phyloP scores from a whole-genome alignment of 1,140 invertebrate species.

The Trinorchestia longiramus region DNA sequence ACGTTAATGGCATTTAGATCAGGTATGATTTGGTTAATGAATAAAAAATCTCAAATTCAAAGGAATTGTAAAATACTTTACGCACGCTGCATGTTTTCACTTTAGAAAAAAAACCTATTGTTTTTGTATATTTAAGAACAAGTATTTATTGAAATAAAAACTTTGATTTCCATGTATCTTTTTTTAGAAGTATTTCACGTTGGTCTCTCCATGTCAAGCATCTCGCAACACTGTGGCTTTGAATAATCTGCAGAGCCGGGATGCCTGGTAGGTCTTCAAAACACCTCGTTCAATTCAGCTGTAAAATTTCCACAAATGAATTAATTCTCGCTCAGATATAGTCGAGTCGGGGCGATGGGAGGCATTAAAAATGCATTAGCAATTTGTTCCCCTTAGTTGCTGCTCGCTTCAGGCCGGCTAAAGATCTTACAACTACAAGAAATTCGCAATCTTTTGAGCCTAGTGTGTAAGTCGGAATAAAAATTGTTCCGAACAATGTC shows the following conservation, averaged over 20 bases:
- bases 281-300: neutral
- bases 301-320: neutral
- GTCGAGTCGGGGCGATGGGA: neutral
- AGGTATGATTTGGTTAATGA: no score
- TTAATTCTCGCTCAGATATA: neutral
- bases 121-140: neutral
- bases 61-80: neutral
- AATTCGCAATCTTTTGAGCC: neutral
- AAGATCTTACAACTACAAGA: neutral
- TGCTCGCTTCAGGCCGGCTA: neutral
- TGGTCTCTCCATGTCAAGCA: neutral
- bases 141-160: neutral
- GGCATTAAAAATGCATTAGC: constrained; percentile 8
- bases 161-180: neutral
- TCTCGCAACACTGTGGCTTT: neutral
- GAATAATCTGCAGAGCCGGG: neutral
- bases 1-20: no score
- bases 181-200: neutral
- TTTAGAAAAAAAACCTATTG: neutral
- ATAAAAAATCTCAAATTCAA: no score
- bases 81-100: neutral
- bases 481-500: neutral
- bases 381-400: neutral
- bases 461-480: neutral
- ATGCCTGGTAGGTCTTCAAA: neutral